A percentile compares a stretch with the other conserved stretches of the same genome.
Evolutionary conservation across 2,888 invertebrate species (phyloP).

Genomic region (Ichneumon xanthorius): DNA sequence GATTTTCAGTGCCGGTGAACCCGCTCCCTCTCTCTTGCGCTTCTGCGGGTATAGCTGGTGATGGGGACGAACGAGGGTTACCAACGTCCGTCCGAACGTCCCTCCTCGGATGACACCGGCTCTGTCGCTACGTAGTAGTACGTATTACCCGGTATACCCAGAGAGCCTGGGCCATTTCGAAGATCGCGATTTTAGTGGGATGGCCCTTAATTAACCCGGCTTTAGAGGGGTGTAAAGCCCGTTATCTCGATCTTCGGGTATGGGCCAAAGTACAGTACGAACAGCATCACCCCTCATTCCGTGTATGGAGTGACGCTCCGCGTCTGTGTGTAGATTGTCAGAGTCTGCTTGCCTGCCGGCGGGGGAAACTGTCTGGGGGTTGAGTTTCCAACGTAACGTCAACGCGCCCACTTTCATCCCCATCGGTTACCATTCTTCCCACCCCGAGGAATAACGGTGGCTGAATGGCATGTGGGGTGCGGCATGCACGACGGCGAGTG

Average conservation of each 20-base stretch:
- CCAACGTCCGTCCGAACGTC: conserved; percentile 52
- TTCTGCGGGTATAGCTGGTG: conserved; percentile 2
- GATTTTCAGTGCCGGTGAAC: conserved; percentile 61
- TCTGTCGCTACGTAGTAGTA: conserved; percentile 6
- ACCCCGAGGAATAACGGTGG: conserved; percentile 22
- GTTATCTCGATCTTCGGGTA: conserved; percentile 79
- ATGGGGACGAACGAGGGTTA: conserved; percentile 53
- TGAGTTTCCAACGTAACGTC: conserved; percentile 32
- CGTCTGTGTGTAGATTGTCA: conserved; percentile 10
- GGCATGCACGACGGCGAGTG: neutral
- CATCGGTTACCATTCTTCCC: conserved; percentile 34
- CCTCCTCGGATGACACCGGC: conserved; percentile 46
- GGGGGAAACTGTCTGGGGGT: conserved; percentile 1
- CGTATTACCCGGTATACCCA: conserved; percentile 31
- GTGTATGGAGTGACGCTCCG: conserved; percentile 9
- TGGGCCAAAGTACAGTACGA: conserved; percentile 19
- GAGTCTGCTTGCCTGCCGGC: neutral
- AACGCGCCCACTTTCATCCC: conserved; percentile 45
- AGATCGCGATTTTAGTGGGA: conserved; percentile 76
- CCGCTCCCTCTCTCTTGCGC: neutral
- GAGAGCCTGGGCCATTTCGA: conserved; percentile 71
- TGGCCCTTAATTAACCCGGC: conserved; percentile 80
- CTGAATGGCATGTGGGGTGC: neutral
- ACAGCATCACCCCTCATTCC: conserved; percentile 11
- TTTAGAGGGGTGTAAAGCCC: conserved; percentile 76